A percentile compares a stretch with the other conserved stretches of the same genome.
These are phyloP conservation scores for Lepas anatifera DNA, from an alignment of 2,888 invertebrate genomes.

Conservation along the genomic window DNA sequence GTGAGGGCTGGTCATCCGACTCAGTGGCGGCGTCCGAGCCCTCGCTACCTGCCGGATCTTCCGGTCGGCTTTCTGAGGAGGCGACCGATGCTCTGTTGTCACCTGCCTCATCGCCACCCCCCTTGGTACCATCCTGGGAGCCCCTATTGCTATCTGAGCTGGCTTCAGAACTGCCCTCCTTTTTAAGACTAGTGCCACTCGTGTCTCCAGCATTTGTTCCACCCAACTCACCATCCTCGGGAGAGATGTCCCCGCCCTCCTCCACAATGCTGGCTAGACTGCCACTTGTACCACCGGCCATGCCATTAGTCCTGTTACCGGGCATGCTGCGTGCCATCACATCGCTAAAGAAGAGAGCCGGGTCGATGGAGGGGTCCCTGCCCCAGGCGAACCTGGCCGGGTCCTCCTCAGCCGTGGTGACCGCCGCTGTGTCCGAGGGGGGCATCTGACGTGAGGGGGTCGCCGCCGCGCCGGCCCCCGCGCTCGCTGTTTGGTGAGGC, in stretches of 20 bases:
- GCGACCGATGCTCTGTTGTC: background rate
- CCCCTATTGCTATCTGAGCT: too few species aligned
- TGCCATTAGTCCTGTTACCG: background rate
- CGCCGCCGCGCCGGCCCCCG: background rate
- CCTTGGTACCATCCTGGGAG: background rate
- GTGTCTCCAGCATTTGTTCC: too few species aligned
- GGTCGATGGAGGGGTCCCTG: conserved; percentile 7
- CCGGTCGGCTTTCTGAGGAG: background rate
- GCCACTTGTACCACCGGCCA: background rate
- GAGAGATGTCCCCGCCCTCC: too few species aligned
- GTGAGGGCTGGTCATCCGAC: background rate
- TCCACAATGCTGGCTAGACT: background rate
- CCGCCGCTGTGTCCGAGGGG: too few species aligned
- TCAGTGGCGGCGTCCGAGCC: background rate
- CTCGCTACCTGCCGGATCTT: background rate
- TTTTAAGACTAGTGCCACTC: too few species aligned
- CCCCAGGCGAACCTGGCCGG: conserved; percentile 7
- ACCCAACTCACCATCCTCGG: background rate
- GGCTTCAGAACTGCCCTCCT: too few species aligned
- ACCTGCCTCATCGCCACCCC: background rate
- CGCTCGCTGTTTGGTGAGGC: background rate
- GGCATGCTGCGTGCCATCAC: background rate
- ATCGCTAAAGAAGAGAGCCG: conserved; percentile 6
- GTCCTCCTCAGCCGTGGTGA: background rate
- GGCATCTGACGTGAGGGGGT: background rate